Percentiles rank a stretch among this genome's conserved stretches.
Conservation (phyloP, 2,797 vertebrate genomes). For the Megalops cyprinoides region DNA sequence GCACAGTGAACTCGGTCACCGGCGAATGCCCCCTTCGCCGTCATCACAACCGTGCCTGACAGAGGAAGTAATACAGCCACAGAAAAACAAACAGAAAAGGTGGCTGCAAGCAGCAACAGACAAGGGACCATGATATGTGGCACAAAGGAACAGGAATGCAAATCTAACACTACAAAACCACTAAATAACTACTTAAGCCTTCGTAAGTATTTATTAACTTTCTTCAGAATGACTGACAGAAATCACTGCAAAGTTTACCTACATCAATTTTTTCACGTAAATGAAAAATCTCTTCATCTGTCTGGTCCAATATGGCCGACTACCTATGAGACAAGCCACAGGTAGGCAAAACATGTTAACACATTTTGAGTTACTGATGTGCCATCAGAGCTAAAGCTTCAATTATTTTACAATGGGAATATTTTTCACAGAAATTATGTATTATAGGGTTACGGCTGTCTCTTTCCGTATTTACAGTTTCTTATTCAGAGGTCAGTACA, state of each 20-base stretch:
- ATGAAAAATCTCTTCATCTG: background rate
- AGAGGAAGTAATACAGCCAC: background rate
- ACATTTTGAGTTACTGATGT: background rate
- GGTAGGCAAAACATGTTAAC: background rate
- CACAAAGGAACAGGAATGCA: background rate
- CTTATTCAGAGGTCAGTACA: background rate
- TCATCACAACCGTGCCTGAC: conserved; percentile 28
- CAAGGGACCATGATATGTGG: background rate
- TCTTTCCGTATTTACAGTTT: background rate
- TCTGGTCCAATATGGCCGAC: background rate
- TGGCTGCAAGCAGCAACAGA: background rate
- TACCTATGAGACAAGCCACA: background rate
- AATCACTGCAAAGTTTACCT: too few species aligned
- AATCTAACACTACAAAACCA: background rate
- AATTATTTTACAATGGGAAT: background rate
- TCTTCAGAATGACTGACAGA: background rate
- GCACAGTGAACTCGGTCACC: conserved; percentile 64
- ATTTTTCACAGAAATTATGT: background rate
- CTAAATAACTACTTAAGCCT: too few species aligned
- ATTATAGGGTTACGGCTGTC: background rate
- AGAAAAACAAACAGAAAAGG: conserved; percentile 10
- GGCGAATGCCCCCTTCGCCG: conserved; percentile 35
- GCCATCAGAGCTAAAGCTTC: background rate
- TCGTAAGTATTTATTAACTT: too few species aligned
- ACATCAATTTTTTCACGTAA: background rate